A percentile compares a stretch with the other conserved stretches of the same genome.
These are phyloP conservation scores for Drosophila stalkeri DNA, from an alignment of 2,888 invertebrate species.

Conservation along the genomic window DNA sequence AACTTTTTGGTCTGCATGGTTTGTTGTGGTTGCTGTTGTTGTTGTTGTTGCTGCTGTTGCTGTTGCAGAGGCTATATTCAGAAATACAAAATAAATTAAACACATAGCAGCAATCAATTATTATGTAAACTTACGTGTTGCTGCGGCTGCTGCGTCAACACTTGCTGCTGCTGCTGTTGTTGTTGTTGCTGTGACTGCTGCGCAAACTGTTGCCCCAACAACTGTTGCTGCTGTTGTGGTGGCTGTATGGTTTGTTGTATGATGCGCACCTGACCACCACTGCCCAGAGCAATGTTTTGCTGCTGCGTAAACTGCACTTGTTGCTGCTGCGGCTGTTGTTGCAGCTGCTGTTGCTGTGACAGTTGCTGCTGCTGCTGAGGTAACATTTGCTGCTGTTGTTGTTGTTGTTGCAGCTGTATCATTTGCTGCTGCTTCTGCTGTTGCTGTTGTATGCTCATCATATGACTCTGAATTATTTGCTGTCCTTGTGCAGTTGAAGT, in stretches of 20 bases:
- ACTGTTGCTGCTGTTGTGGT: slow-evolving; percentile 55
- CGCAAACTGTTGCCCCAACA: slow-evolving; percentile 50
- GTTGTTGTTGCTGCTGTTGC: slow-evolving; percentile 53
- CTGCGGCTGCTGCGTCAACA: slow-evolving; percentile 56
- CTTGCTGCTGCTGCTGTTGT: slow-evolving; percentile 59
- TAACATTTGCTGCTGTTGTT: slow-evolving; percentile 71
- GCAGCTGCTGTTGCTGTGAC: slow-evolving; percentile 64
- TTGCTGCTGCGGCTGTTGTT: slow-evolving; percentile 57
- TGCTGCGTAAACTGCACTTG: slow-evolving; percentile 77
- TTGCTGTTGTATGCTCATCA: slow-evolving; percentile 83
- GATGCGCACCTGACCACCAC: slow-evolving; percentile 68
- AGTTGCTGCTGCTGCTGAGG: slow-evolving; percentile 74
- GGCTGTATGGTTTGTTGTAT: slow-evolving; percentile 76
- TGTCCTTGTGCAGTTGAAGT: slow-evolving; percentile 85
- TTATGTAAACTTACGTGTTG: slow-evolving; percentile 51
- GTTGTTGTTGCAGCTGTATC: slow-evolving; percentile 78
- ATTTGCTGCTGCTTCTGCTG: slow-evolving; percentile 80
- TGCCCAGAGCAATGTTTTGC: slow-evolving; percentile 63
- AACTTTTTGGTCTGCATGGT: slow-evolving; percentile 82
- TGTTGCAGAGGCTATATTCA: slow-evolving; percentile 47
- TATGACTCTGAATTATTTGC: slow-evolving; percentile 85
- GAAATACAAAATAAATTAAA: not conserved
- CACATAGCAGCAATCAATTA: not conserved
- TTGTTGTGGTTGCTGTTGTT: slow-evolving; percentile 69
- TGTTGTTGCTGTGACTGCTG: slow-evolving; percentile 58